These are phyloP conservation scores for Hymenopus coronatus DNA, from an alignment of 2,888 invertebrate species.

Conservation along the genomic window DNA sequence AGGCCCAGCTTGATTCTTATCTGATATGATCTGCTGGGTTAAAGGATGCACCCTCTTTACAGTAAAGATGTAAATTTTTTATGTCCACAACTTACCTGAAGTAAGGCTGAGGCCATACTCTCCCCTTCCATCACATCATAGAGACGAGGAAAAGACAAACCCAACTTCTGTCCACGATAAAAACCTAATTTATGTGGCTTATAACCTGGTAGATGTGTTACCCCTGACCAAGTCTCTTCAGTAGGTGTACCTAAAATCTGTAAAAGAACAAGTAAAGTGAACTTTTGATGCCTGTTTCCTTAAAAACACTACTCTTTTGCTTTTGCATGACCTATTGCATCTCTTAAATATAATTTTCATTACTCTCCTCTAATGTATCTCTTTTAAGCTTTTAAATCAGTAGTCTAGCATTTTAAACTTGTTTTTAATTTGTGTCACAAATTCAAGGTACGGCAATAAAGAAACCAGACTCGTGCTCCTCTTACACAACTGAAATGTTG, in stretches of 20 bases:
- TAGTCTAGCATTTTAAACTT: too few species aligned
- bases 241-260: constrained; percentile 92
- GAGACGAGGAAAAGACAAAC: constrained; percentile 84
- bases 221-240: constrained; percentile 91
- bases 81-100: constrained; percentile 50
- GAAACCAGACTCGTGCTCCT: too few species aligned
- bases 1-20: too few species aligned
- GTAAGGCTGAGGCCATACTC: constrained; percentile 77
- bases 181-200: constrained; percentile 70
- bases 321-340: neutral
- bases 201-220: constrained; percentile 82
- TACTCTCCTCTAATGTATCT: neutral
- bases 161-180: constrained; percentile 73
- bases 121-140: constrained; percentile 86
- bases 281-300: too few species aligned
- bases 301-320: too few species aligned
- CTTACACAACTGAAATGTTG: too few species aligned
- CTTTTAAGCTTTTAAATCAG: neutral
- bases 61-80: too few species aligned
- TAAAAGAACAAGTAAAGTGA: constrained; percentile 19
- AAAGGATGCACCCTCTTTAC: too few species aligned
- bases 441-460: too few species aligned
- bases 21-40: too few species aligned
- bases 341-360: neutral
- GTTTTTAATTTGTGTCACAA: too few species aligned